phyloP scores from a whole-genome alignment of 2,888 invertebrate species.

The Scaptomyza reducta region DNA sequence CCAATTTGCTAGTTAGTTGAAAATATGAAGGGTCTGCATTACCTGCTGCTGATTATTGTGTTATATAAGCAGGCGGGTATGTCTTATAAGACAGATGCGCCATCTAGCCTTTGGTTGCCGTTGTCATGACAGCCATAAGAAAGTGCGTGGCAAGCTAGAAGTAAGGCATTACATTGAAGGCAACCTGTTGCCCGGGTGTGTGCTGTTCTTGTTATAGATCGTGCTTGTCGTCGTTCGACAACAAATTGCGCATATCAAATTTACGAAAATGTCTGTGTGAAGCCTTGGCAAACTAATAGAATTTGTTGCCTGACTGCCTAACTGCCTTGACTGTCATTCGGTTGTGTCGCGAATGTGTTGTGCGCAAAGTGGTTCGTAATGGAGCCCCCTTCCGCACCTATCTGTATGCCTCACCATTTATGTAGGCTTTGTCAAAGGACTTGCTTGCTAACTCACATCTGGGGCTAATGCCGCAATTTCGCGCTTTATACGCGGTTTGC shows the following conservation, averaged over 20 bases:
- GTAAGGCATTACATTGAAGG: not conserved
- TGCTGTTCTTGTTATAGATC: constrained; percentile 25
- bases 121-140: constrained; percentile 29
- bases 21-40: constrained; percentile 33
- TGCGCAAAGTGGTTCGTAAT: constrained; percentile 73
- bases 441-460: constrained; percentile 10
- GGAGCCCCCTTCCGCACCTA: constrained; percentile 14
- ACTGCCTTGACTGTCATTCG: constrained; percentile 25
- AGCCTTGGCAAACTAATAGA: constrained; percentile 73
- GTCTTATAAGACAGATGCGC: constrained; percentile 42
- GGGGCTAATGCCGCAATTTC: constrained; percentile 66
- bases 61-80: constrained; percentile 36
- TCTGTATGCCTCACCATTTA: constrained; percentile 3
- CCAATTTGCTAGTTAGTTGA: constrained; percentile 45
- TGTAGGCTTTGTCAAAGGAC: constrained; percentile 65
- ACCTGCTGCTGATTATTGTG: constrained; percentile 48
- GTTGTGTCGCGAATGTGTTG: constrained; percentile 38
- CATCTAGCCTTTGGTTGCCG: constrained; percentile 15
- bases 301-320: constrained; percentile 65
- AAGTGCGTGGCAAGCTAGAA: constrained; percentile 56
- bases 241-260: constrained; percentile 80
- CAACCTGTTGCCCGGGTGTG: constrained; percentile 52
- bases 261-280: constrained; percentile 72
- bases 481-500: constrained; percentile 74
- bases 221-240: constrained; percentile 60